These are phyloP conservation scores for Sialis lutaria DNA, from an alignment of 2,888 invertebrate species.

Conservation along the genomic window DNA sequence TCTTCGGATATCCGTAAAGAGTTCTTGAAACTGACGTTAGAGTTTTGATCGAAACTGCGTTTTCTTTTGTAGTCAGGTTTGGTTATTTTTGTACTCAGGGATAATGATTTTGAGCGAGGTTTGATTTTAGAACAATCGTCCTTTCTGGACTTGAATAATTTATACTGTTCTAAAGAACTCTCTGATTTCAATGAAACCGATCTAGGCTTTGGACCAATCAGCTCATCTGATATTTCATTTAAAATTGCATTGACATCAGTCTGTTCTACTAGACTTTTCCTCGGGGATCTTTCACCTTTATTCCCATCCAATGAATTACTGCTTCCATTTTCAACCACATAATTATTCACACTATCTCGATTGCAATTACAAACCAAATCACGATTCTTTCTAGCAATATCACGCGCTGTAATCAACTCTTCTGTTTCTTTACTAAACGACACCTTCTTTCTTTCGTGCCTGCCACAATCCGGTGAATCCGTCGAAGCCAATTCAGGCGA, in stretches of 20 bases:
- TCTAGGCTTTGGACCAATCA: constrained; percentile 3
- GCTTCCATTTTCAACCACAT: background rate
- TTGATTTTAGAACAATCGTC: background rate
- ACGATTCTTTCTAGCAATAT: background rate
- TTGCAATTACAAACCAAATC: background rate
- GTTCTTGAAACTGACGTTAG: background rate
- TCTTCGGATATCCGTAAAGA: background rate
- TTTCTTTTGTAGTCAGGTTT: background rate
- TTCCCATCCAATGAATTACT: background rate
- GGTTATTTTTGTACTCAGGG: background rate
- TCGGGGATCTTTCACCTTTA: background rate
- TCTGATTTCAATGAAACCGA: background rate
- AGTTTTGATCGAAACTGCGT: background rate
- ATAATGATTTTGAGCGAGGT: background rate
- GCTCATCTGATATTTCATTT: constrained; percentile 1
- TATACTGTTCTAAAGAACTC: background rate
- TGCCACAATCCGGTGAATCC: constrained; percentile 7
- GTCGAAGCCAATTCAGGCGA: constrained; percentile 29
- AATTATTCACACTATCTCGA: background rate
- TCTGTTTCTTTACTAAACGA: constrained; percentile 2
- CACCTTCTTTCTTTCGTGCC: background rate
- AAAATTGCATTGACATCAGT: constrained; percentile 1
- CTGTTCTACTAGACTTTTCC: background rate
- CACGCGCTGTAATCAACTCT: background rate
- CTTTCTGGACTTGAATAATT: no score